phyloP scores from a whole-genome alignment of 1,140 invertebrate genomes.

The Polyergus mexicanus region DNA sequence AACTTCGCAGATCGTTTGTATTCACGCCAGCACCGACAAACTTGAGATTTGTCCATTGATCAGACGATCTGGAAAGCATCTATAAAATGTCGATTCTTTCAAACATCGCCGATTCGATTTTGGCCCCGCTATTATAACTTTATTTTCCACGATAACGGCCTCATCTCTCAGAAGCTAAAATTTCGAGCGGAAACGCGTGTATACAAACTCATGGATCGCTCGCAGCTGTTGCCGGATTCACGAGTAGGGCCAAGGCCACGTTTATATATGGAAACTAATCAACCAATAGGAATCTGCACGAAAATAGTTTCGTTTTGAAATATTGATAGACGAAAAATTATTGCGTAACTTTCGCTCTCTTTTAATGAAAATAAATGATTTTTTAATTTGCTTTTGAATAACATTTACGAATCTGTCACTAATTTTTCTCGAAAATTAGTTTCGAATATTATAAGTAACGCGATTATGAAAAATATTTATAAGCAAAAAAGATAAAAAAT shows the following conservation, averaged over 20 bases:
- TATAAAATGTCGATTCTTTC: constrained; percentile 13
- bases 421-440: background rate
- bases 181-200: constrained; percentile 8
- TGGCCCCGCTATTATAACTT: constrained; percentile 11
- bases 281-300: background rate
- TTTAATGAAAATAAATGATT: background rate
- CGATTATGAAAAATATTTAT: background rate
- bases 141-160: constrained; percentile 9
- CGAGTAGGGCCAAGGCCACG: constrained; percentile 30
- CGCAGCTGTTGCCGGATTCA: constrained; percentile 68
- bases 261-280: constrained; percentile 31
- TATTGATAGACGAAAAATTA: background rate
- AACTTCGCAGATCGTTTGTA: constrained; percentile 17
- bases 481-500: background rate
- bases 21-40: background rate
- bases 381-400: background rate
- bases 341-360: background rate
- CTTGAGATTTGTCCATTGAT: constrained; percentile 7
- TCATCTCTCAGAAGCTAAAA: constrained; percentile 31
- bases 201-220: constrained; percentile 62
- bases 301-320: constrained; percentile 4
- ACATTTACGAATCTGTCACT: background rate
- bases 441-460: background rate
- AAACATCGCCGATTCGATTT: background rate
- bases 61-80: background rate